Base-by-base conservation (phyloP, 2,888 invertebrate genomes). In the Drosophila lacicola region DNA sequence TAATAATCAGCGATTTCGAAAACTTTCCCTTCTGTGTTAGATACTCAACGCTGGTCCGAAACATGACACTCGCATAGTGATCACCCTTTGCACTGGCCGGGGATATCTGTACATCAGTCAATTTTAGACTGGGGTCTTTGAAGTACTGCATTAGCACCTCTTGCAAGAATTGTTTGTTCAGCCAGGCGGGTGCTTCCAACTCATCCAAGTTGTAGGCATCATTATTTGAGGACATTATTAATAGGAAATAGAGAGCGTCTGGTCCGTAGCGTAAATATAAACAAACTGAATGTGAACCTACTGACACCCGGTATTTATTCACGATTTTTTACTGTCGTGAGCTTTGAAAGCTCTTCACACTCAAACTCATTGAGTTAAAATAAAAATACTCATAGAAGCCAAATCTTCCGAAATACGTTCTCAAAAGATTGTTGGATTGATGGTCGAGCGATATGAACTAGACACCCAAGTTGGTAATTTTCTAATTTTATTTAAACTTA, bases 11-110 rank as follows among this genome's bases (percentile, higher is more conserved):
- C 1, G 81, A 71, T 57, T 80, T 60, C 44, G 25, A 42, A 29
- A 54, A 63, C 61, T 82, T 50, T 72, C 78, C 61, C 53, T 58
- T 37, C 60, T 66, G 4, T 42, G 72, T 54, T 41, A 51, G 17
- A 14, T 76, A 84, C 17, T 65, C 64, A 10, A 77, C 74, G 0
- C 9, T 14, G 2, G 67, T 74, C 14, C 88, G 78, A 21, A 90
- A 89, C 85, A 88, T 88, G 1, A 88, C 47, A 62, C 90, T 90
- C 9, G 80, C 89, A 63, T 71, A 89, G 62, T 88, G 90, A 46
- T 88, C 88, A 0, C 88, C 89, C 41, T 78, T 85, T 4, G 47
- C 64, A 25, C 69, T 71, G 9, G 84, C 84, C 29, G 84, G 89
- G 0, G 78, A 75, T 50, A 67, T 47, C 6, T 61, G 51, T 2